Conservation (phyloP, 1,140 invertebrate species). For the Rhopalosiphum padi region DNA sequence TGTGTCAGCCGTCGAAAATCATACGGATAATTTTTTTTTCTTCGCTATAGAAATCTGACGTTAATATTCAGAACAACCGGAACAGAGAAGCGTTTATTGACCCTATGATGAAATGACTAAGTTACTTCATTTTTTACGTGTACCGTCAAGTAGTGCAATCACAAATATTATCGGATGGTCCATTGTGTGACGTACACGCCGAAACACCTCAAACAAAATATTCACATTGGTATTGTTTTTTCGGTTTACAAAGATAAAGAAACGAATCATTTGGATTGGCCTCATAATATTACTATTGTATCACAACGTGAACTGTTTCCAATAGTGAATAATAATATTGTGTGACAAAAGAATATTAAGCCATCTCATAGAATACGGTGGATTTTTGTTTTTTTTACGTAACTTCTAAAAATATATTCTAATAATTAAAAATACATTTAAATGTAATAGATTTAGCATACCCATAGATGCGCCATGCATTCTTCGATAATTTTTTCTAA, state of each 20-base stretch:
- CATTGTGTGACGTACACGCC: background rate
- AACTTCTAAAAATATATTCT: no score
- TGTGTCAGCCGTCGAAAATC: background rate
- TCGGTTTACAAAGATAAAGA: background rate
- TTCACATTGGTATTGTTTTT: background rate
- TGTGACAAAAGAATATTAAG: background rate
- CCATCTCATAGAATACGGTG: background rate
- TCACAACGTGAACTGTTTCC: background rate
- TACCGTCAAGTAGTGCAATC: background rate
- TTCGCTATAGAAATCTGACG: background rate
- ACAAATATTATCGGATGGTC: background rate
- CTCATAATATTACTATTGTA: background rate
- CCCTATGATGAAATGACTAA: background rate
- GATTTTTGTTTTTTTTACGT: no score
- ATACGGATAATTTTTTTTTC: slow-evolving; percentile 1
- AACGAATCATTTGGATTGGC: background rate
- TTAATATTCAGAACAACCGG: slow-evolving; percentile 11
- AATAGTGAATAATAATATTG: background rate
- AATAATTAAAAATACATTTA: no score
- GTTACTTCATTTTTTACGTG: background rate
- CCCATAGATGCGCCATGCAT: no score
- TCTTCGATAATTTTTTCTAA: no score
- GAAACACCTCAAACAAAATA: background rate
- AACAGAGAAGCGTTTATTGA: slow-evolving; percentile 35
- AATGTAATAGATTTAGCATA: background rate